A percentile compares a stretch with the other conserved stretches of the same genome.
Conservation (phyloP, 2,888 invertebrate genomes). For the Pharmacophagus antenor region DNA sequence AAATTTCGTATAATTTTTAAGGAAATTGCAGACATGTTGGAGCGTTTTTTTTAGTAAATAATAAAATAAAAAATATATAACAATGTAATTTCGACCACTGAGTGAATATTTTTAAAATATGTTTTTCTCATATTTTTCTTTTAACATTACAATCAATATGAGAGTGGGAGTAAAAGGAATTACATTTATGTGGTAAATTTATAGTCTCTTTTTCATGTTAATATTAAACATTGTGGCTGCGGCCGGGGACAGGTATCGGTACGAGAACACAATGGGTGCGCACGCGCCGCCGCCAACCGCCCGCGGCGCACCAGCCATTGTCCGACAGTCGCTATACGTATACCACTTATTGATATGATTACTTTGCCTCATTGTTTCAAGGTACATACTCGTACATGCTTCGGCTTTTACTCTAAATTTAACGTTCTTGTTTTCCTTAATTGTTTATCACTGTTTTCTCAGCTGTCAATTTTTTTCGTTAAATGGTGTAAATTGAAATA, state of each 20-base stretch:
- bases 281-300: slow-evolving; percentile 58
- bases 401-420: slow-evolving; percentile 61
- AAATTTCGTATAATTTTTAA: too few species aligned
- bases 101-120: neutral
- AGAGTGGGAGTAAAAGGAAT: neutral
- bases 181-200: slow-evolving; percentile 17
- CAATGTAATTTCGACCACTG: neutral
- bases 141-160: too few species aligned
- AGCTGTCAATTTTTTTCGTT: too few species aligned
- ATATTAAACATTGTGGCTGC: slow-evolving; percentile 12
- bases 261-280: slow-evolving; percentile 67
- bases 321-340: slow-evolving; percentile 42
- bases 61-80: too few species aligned
- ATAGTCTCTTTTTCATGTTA: slow-evolving; percentile 19
- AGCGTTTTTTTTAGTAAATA: too few species aligned
- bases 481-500: too few species aligned
- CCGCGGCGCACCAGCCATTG: slow-evolving; percentile 57
- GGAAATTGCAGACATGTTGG: too few species aligned
- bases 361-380: slow-evolving; percentile 64
- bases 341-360: slow-evolving; percentile 29
- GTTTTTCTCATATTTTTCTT: too few species aligned
- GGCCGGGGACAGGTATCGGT: slow-evolving; percentile 45
- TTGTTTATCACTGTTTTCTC: slow-evolving; percentile 7
- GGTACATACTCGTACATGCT: slow-evolving; percentile 65
- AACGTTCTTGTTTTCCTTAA: slow-evolving; percentile 42